Conservation (phyloP, 2,797 vertebrate species). For the Octomys mimax region DNA sequence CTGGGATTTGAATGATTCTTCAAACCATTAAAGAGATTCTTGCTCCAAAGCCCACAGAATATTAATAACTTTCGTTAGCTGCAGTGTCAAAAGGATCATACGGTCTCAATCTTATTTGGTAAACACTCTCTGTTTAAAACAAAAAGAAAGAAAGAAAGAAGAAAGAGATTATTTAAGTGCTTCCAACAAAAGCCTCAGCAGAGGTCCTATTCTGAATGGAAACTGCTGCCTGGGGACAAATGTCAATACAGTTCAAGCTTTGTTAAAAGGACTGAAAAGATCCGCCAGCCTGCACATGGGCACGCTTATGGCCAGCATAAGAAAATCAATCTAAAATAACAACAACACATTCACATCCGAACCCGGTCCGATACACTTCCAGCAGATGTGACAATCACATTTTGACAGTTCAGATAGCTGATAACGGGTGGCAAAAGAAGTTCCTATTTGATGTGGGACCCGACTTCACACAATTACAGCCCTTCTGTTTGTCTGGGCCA, state of each 20-base stretch:
- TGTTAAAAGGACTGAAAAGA: constrained; percentile 74
- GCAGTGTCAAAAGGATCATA: constrained; percentile 69
- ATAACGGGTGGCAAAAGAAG: constrained; percentile 74
- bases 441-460: constrained; percentile 68
- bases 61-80: constrained; percentile 78
- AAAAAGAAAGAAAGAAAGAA: background rate
- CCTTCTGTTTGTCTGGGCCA: constrained; percentile 68
- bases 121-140: constrained; percentile 71
- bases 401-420: constrained; percentile 82
- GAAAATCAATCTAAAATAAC: constrained; percentile 81
- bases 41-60: constrained; percentile 69
- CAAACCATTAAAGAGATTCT: constrained; percentile 75
- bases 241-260: constrained; percentile 81
- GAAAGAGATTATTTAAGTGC: constrained; percentile 76
- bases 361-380: constrained; percentile 58
- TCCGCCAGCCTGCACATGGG: background rate
- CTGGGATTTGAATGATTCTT: constrained; percentile 74
- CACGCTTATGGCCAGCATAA: constrained; percentile 73
- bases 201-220: constrained; percentile 73
- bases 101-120: constrained; percentile 74
- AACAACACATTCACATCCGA: constrained; percentile 63
- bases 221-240: constrained; percentile 70
- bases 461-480: constrained; percentile 69
- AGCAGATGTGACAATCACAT: constrained; percentile 80
- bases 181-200: constrained; percentile 71